These are phyloP conservation scores for Holocentrus rufus DNA, from an alignment of 2,797 vertebrate genomes.

Conservation along the genomic window DNA sequence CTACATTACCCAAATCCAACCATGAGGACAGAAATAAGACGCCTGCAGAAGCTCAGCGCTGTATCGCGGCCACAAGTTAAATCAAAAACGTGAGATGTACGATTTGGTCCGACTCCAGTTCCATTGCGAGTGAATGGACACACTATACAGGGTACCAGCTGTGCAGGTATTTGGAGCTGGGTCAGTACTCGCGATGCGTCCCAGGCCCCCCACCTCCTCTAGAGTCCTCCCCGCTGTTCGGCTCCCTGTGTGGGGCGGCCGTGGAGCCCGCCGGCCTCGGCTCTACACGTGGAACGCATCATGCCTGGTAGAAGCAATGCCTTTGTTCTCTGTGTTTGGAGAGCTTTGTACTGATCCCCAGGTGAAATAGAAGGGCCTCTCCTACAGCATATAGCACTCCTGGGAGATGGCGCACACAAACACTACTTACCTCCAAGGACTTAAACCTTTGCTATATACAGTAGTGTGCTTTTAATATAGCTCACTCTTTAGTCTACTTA, in stretches of 20 bases:
- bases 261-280: constrained; percentile 39
- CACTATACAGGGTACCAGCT: constrained; percentile 60
- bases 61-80: constrained; percentile 7
- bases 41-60: neutral
- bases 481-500: neutral
- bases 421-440: neutral
- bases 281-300: constrained; percentile 81
- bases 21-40: neutral
- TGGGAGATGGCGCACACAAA: constrained; percentile 19
- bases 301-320: constrained; percentile 64
- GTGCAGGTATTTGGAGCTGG: constrained; percentile 62
- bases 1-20: constrained; percentile 22
- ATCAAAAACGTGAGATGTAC: constrained; percentile 12
- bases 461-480: neutral
- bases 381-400: neutral
- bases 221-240: constrained; percentile 41
- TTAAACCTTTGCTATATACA: neutral
- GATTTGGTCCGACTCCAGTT: constrained; percentile 31
- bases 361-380: constrained; percentile 57
- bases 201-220: constrained; percentile 32
- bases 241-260: constrained; percentile 61
- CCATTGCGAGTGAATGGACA: constrained; percentile 27
- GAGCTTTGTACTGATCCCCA: constrained; percentile 84
- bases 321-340: constrained; percentile 79
- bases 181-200: constrained; percentile 48